Conservation (phyloP, 2,797 vertebrate genomes). For the Tamandua tetradactyla region DNA sequence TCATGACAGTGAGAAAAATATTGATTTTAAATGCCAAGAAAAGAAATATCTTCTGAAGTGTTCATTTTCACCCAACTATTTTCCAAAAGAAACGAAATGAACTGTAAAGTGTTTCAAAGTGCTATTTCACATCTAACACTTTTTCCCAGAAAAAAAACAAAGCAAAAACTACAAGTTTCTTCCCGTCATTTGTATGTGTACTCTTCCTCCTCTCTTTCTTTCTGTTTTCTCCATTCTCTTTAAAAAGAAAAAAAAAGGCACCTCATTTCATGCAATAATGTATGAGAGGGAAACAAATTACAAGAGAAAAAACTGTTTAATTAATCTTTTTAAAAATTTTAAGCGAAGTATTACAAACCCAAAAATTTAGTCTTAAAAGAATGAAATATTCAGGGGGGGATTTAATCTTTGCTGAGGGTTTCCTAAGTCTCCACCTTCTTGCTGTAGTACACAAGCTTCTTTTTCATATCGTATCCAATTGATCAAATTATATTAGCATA, state of each 20-base stretch:
- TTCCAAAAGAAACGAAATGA: constrained; percentile 80
- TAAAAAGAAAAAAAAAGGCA: neutral
- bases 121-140: constrained; percentile 62
- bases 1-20: constrained; percentile 85
- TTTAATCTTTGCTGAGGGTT: neutral
- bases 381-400: neutral
- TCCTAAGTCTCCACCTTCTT: neutral
- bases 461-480: neutral
- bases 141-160: constrained; percentile 39
- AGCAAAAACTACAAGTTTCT: constrained; percentile 47
- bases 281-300: neutral
- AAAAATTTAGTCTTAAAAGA: neutral
- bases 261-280: neutral
- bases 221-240: neutral
- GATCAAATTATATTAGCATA: neutral
- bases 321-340: neutral
- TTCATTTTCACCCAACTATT: constrained; percentile 80
- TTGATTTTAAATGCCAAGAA: constrained; percentile 86
- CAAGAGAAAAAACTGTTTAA: neutral
- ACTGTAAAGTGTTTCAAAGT: constrained; percentile 69
- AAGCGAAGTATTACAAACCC: neutral
- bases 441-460: neutral
- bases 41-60: constrained; percentile 83
- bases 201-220: neutral
- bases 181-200: neutral